A percentile compares a stretch with the other conserved stretches of the same genome.
Conservation (phyloP, 2,888 invertebrate species). For the Conops quadrifasciatus region DNA sequence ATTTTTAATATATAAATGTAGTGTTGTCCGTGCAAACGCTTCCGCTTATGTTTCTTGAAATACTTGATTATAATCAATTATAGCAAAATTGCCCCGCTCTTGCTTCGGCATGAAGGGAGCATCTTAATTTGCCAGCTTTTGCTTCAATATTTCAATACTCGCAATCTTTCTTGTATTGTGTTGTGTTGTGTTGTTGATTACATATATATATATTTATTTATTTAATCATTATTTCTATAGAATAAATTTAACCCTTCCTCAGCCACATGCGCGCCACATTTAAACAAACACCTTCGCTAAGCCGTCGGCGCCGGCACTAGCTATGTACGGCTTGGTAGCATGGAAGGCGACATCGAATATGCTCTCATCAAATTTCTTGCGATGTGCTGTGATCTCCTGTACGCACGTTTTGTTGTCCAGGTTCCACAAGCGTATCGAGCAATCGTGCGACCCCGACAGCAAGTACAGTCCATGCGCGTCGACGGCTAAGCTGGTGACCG, state of each 20-base stretch:
- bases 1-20: slow-evolving; percentile 32
- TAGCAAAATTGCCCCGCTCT: neutral
- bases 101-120: neutral
- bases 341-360: slow-evolving; percentile 99
- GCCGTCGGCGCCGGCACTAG: slow-evolving; percentile 98
- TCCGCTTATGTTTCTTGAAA: neutral
- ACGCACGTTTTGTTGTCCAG: slow-evolving; percentile 99
- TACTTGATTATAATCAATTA: too few species aligned
- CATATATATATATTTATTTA: slow-evolving; percentile 4
- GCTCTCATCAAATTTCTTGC: slow-evolving; percentile 99
- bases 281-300: slow-evolving; percentile 98
- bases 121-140: neutral
- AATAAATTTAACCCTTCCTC: slow-evolving; percentile 31
- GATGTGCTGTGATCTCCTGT: slow-evolving; percentile 99
- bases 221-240: slow-evolving; percentile 30
- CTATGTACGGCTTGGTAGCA: slow-evolving; percentile 97
- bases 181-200: slow-evolving; percentile 17
- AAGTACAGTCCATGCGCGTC: slow-evolving; percentile 99
- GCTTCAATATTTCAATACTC: neutral
- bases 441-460: slow-evolving; percentile 97
- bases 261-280: slow-evolving; percentile 34
- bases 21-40: neutral
- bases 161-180: slow-evolving; percentile 15
- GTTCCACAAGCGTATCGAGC: slow-evolving; percentile 98
- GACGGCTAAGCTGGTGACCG: slow-evolving; percentile 96